Evolutionary conservation across 2,797 vertebrate species (phyloP), one percentile per base, ranked within the genome.

Genomic region (Perdix hodgsoniae): DNA sequence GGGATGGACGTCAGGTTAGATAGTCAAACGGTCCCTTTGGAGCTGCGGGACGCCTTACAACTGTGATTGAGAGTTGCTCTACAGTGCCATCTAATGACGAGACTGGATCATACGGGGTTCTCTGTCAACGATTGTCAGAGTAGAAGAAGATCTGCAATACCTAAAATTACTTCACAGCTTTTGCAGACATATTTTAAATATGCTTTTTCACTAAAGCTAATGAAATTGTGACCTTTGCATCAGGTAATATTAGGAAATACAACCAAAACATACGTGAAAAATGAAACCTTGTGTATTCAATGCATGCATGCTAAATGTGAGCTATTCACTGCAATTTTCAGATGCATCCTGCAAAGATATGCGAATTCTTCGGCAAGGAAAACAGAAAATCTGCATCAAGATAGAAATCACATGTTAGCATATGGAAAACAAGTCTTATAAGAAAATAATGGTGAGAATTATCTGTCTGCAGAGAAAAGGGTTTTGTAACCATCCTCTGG

Each of bases 11-110:
- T 84, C 27, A 70, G 47, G 69, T 72, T 42, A 65, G 76, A 44
- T 29, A 39, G 64, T 11, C 0, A 0, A 78, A 47, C 16, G 4
- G 7, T 73, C 19, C 9, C 29, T 35, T 83, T 78, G 13, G 56
- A 81, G 27, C 33, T 39, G 69, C 31, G 61, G 44, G 29, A 72
- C 56, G 8, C 12, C 22, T 35, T 26, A 14, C 10, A 80, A 35
- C 33, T 12, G 16, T 22, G 27, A 45, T 18, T 54, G 66, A 73
- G 37, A 10, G 10, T n/a, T 91, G 72, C 81, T 84, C 24, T 57
- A 11, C 56, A 72, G 63, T 86, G 93, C 77, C 91, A 91, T 61
- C 85, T 90, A 88, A 90, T 39, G 90, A 82, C 73, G 24, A 17
- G 37, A 86, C 26, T 1, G 1, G 7, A n/a, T 84, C 75, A 39